Evolutionary conservation across 2,888 invertebrate genomes (phyloP), one percentile per base, ranked within the genome.

Genomic region (Sarcophaga carnaria): DNA sequence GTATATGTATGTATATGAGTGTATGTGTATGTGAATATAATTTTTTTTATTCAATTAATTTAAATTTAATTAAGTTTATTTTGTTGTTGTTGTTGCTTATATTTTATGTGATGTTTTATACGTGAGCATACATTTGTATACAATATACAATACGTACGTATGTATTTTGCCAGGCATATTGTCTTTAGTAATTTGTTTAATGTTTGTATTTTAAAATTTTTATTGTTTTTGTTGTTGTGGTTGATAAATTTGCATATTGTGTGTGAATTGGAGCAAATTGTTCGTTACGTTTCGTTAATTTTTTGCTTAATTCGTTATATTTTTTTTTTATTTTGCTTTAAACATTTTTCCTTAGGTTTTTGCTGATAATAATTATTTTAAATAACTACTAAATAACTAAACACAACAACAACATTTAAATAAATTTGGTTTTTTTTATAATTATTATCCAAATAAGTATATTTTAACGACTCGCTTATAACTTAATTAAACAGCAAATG

Each of bases 261-360:
- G 54, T 84, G 87, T 76, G 84, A 87, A 87, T 84, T 87, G 79
- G 87, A 87, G 84, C 87, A 87, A 86, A 83, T 83, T 83, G 80
- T 74, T 86, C 72, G 86, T 83, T 86, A 83, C 83, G 86, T 83
- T 80, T 86, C 86, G 83, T 86, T 83, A 80, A 86, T 60, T 67
- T 72, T 86, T 54, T 74, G 17, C 71, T 37, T 37, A 37, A 37
- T 20, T 54, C 54, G 54, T 54, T 14, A 17, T 54, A 4, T 54
- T 54, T 17, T 17, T 49, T 27, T 70, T 77, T 45, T 14, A 64
- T 66, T 47, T n/a, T 69, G 25, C 62, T 69, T 49, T 49, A 54
- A 22, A 72, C 11, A 47, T 62, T 47, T 47, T 59, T 49, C 14
- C 49, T 20, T 20, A 1, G 8, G n/a, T n/a, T 76, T 76, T 54